Conservation (phyloP, 2,113 vertebrate species). For the Oceanodroma tethys region DNA sequence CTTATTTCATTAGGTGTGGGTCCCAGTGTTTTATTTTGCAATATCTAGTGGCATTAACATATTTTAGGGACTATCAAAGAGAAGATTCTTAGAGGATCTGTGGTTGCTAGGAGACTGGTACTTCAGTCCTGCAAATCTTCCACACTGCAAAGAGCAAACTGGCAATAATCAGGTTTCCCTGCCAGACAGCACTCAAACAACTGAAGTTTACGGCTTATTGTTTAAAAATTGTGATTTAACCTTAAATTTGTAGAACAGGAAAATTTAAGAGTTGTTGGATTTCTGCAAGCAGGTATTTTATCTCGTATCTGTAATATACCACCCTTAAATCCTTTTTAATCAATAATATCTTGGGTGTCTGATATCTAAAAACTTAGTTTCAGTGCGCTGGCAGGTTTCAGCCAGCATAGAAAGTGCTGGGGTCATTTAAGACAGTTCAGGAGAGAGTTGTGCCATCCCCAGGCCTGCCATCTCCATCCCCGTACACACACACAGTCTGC, state of each 20-base stretch:
- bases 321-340: not conserved
- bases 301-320: not conserved
- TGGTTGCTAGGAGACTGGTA: constrained; percentile 70
- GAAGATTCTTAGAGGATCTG: constrained; percentile 63
- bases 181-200: constrained; percentile 31
- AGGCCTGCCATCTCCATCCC: not conserved
- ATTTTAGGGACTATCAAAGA: constrained; percentile 63
- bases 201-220: constrained; percentile 3
- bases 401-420: not conserved
- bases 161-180: constrained; percentile 49
- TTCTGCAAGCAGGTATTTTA: not conserved
- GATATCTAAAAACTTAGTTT: not conserved
- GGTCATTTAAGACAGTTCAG: not conserved
- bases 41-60: constrained; percentile 58
- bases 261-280: not conserved
- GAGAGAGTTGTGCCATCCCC: not conserved
- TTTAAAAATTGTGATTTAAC: not conserved
- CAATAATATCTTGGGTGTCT: not conserved
- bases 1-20: constrained; percentile 1
- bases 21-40: constrained; percentile 28
- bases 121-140: constrained; percentile 63
- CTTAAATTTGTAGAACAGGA: not conserved
- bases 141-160: constrained; percentile 36
- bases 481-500: fast-evolving
- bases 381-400: not conserved